Evolutionary conservation across 2,113 vertebrate genomes (phyloP).

Genomic region (Phylloscopus whistleri): DNA sequence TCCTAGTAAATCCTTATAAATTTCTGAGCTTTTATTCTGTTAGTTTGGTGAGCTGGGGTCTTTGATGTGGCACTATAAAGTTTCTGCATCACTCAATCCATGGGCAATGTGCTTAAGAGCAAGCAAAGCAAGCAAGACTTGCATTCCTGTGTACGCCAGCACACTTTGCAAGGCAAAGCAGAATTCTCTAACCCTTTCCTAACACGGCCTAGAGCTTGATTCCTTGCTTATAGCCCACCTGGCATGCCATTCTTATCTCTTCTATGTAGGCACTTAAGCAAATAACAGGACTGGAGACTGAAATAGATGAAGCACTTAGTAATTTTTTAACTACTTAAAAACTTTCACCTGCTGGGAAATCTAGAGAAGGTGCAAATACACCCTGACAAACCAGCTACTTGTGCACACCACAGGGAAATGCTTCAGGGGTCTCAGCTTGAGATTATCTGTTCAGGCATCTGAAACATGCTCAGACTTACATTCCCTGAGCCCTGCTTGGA

Average conservation of each 20-base stretch:
- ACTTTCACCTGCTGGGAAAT: not conserved
- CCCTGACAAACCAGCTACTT: not conserved
- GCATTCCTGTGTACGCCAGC: accelerated
- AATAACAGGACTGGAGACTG: not conserved
- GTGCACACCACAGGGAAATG: not conserved
- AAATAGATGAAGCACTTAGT: not conserved
- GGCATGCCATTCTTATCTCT: not conserved
- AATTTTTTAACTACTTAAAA: not conserved
- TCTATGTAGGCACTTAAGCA: not conserved
- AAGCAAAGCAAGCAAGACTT: not conserved
- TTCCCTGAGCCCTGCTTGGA: not conserved
- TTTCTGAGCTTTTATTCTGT: not conserved
- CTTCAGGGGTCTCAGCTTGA: not conserved
- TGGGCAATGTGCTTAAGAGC: not conserved
- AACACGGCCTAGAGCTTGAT: not conserved
- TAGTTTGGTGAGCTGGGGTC: not conserved
- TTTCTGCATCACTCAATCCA: not conserved
- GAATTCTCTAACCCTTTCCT: not conserved
- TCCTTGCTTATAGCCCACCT: not conserved
- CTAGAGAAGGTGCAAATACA: not conserved
- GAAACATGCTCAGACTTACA: constrained; percentile 7
- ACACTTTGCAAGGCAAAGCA: not conserved
- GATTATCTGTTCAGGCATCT: constrained; percentile 19
- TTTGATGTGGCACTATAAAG: not conserved
- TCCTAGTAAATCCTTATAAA: not conserved